A percentile compares a stretch with the other conserved stretches of the same genome.
Conservation (phyloP, 2,113 vertebrate species). For the Stigmatopora argus region DNA sequence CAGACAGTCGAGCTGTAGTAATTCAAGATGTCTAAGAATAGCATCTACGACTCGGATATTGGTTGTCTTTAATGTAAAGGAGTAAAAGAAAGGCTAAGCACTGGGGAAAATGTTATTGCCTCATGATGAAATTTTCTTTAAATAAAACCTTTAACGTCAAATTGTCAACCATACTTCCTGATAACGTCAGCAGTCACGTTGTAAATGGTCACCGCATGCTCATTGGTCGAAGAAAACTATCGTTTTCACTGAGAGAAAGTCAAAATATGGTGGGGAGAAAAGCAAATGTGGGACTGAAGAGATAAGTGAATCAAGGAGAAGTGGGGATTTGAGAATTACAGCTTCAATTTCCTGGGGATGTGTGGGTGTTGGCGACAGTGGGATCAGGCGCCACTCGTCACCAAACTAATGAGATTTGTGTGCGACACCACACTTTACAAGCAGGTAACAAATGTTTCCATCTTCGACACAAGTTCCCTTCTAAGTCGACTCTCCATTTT, state of each 20-base stretch:
- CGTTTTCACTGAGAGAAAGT: slow-evolving; percentile 15
- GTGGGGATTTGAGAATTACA: slow-evolving; percentile 64
- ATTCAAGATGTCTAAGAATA: not conserved
- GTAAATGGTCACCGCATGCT: not conserved
- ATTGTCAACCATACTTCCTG: slow-evolving; percentile 4
- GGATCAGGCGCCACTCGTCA: slow-evolving; percentile 59
- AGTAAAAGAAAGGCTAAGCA: not conserved
- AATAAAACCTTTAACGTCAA: not conserved
- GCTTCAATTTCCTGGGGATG: slow-evolving; percentile 69
- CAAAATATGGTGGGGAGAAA: slow-evolving; percentile 11
- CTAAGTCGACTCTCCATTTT: slow-evolving; percentile 13
- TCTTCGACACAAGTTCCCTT: slow-evolving; percentile 23
- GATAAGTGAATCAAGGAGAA: slow-evolving; percentile 19
- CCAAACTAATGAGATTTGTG: slow-evolving; percentile 66
- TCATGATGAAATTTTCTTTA: not conserved
- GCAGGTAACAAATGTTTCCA: slow-evolving; percentile 56
- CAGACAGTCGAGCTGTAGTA: not conserved
- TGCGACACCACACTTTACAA: slow-evolving; percentile 61
- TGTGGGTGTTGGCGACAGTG: slow-evolving; percentile 44
- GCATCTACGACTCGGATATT: not conserved
- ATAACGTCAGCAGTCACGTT: not conserved
- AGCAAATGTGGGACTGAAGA: slow-evolving; percentile 17
- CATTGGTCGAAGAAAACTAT: slow-evolving; percentile 12
- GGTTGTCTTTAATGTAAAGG: not conserved
- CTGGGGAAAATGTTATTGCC: not conserved